Evolutionary conservation across 2,113 vertebrate species (phyloP).

Genomic region (Pycnonotus jocosus): DNA sequence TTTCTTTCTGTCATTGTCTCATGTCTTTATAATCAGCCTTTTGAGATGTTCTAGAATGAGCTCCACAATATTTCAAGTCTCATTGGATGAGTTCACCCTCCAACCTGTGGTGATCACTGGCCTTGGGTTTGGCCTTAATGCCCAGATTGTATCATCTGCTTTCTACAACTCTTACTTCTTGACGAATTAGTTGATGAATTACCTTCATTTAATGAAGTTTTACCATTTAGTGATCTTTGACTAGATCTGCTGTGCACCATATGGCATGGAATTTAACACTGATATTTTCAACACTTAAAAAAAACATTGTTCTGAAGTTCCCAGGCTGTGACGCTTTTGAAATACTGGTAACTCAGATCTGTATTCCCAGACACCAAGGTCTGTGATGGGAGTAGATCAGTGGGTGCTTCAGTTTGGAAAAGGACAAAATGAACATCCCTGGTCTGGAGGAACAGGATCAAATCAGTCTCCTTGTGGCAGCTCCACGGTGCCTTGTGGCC

Average conservation of each 20-base stretch:
- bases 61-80: neutral
- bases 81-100: neutral
- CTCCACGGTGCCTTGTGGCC: accelerated
- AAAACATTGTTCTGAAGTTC: neutral
- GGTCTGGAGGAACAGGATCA: neutral
- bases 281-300: neutral
- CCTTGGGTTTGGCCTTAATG: neutral
- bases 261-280: neutral
- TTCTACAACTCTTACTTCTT: neutral
- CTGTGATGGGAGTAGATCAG: neutral
- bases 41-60: neutral
- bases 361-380: neutral
- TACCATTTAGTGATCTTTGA: neutral
- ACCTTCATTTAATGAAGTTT: neutral
- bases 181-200: neutral
- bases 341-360: neutral
- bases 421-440: neutral
- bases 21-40: neutral
- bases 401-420: neutral
- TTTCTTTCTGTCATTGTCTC: neutral
- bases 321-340: neutral
- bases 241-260: neutral
- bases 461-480: neutral
- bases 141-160: neutral
- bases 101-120: neutral